Percentiles rank a stretch among this genome's conserved stretches.
These are phyloP conservation scores for Microcaecilia unicolor DNA, from an alignment of 2,797 vertebrate genomes.

Conservation along the genomic window DNA sequence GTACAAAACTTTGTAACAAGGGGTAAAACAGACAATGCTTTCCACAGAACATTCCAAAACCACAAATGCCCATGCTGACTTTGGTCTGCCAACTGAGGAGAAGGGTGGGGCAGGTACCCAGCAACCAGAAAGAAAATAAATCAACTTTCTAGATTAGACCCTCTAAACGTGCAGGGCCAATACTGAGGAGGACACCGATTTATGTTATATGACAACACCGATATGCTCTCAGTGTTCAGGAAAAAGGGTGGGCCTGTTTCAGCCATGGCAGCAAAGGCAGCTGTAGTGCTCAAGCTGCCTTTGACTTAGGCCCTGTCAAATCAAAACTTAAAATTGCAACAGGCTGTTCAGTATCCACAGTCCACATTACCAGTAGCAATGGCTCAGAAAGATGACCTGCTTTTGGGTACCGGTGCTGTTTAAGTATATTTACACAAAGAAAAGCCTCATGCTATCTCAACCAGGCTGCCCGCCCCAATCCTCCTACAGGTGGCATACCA, in stretches of 20 bases:
- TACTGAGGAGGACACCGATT: conserved; percentile 45
- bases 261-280: conserved; percentile 33
- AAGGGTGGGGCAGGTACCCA: no score
- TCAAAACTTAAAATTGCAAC: conserved; percentile 17
- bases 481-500: conserved; percentile 76
- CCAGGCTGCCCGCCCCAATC: conserved; percentile 79
- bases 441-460: conserved; percentile 70
- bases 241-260: no score
- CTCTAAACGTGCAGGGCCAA: no score
- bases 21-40: conserved; percentile 54
- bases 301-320: conserved; percentile 17
- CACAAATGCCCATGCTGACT: conserved; percentile 33
- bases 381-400: no score
- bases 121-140: no score
- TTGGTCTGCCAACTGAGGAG: conserved; percentile 32
- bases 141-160: no score
- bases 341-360: conserved; percentile 23
- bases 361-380: conserved; percentile 24
- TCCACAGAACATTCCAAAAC: conserved; percentile 41
- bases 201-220: conserved; percentile 47
- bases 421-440: no score
- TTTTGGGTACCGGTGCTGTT: no score
- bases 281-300: conserved; percentile 11
- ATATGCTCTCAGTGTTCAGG: conserved; percentile 36
- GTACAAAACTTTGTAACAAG: conserved; percentile 50